These are phyloP conservation scores for Conops quadrifasciatus DNA, from an alignment of 2,888 invertebrate species.

Conservation along the genomic window DNA sequence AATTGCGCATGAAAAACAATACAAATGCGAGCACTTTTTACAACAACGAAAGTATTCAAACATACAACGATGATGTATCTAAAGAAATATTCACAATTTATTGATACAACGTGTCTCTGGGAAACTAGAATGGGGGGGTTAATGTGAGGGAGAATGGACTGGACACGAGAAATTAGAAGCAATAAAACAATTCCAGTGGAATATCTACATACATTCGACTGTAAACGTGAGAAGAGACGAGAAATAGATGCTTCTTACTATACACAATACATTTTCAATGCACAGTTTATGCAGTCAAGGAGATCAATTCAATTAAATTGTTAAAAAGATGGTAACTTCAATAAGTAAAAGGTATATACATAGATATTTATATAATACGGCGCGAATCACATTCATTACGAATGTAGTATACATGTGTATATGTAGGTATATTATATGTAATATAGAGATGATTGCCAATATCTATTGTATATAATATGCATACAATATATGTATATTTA, in stretches of 20 bases:
- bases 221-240: not conserved
- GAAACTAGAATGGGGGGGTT: not conserved
- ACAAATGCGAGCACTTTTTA: not conserved
- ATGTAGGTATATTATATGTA: conserved; percentile 25
- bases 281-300: conserved; percentile 20
- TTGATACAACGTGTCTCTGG: not conserved
- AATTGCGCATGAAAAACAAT: conserved; percentile 48
- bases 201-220: not conserved
- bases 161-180: not conserved
- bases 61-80: conserved; percentile 15
- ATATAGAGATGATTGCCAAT: not conserved
- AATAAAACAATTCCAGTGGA: conserved; percentile 15
- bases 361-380: not conserved
- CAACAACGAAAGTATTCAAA: conserved; percentile 10
- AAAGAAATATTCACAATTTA: conserved; percentile 19
- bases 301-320: conserved; percentile 18
- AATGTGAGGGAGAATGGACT: not conserved
- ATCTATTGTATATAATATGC: conserved; percentile 6
- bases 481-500: not conserved
- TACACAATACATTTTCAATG: conserved; percentile 4
- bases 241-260: not conserved
- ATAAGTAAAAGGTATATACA: not conserved
- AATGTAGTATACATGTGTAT: conserved; percentile 16
- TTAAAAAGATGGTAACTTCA: not conserved
- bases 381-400: no score